Conservation (phyloP, 2,888 invertebrate species). For the Xylota segnis region DNA sequence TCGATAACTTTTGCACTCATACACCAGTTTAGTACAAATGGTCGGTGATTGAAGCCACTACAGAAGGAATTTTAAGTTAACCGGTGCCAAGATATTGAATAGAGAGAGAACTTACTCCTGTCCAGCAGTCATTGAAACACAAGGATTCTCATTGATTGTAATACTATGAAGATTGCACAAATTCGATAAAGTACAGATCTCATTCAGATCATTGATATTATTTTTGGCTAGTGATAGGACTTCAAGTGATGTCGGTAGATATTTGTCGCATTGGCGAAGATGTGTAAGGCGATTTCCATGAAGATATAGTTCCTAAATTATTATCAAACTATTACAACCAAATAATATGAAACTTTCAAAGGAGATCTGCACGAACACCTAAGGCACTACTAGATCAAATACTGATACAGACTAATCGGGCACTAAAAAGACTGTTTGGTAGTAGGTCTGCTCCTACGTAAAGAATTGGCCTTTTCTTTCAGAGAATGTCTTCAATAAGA, state of each 20-base stretch:
- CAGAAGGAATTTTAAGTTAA: background rate
- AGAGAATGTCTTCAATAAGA: too few relatives aligned
- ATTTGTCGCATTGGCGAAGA: slow-evolving; percentile 92
- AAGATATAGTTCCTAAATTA: slow-evolving; percentile 90
- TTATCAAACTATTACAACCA: background rate
- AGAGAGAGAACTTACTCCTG: slow-evolving; percentile 87
- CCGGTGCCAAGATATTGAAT: background rate
- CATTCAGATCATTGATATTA: slow-evolving; percentile 93
- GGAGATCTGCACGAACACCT: background rate
- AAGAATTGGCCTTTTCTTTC: too few relatives aligned
- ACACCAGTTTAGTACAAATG: slow-evolving; percentile 97
- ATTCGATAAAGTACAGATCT: slow-evolving; percentile 92
- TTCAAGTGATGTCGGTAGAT: slow-evolving; percentile 90
- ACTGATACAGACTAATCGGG: too few relatives aligned
- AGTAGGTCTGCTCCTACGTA: too few relatives aligned
- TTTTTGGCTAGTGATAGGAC: slow-evolving; percentile 93
- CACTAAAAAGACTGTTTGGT: too few relatives aligned
- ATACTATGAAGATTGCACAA: slow-evolving; percentile 91
- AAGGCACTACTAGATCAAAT: background rate
- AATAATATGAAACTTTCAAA: background rate
- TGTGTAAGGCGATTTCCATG: slow-evolving; percentile 94
- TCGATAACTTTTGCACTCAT: slow-evolving; percentile 94
- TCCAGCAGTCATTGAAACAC: slow-evolving; percentile 91
- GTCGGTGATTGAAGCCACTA: slow-evolving; percentile 95
- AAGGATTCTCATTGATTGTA: slow-evolving; percentile 94